Conservation (phyloP, 2,888 invertebrate species). For the Dendrolimus pini region DNA sequence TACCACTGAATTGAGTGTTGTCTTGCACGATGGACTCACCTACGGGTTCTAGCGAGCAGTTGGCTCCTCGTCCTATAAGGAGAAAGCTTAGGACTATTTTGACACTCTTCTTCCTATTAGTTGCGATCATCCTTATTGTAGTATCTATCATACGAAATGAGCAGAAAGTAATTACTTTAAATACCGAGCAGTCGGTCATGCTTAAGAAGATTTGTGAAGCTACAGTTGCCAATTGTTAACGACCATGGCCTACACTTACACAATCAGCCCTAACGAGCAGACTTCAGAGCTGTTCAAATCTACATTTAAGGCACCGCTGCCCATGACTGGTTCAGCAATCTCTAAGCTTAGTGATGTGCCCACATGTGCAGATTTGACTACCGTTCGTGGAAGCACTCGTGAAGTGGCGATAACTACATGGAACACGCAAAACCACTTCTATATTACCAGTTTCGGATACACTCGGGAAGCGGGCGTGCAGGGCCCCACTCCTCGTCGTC, state of each 20-base stretch:
- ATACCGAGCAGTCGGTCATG: neutral
- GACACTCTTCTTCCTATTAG: too few species aligned
- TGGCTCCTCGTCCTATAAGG: too few species aligned
- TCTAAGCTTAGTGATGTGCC: constrained; percentile 1
- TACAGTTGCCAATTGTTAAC: neutral
- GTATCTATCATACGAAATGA: constrained; percentile 1
- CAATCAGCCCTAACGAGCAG: neutral
- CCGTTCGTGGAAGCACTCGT: neutral
- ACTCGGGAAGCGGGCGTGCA: too few species aligned
- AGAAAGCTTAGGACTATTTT: too few species aligned
- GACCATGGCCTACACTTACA: neutral
- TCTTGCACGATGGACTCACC: too few species aligned
- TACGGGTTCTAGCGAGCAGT: too few species aligned
- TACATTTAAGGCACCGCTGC: constrained; percentile 1
- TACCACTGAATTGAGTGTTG: too few species aligned
- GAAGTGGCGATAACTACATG: neutral
- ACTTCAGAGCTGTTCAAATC: neutral
- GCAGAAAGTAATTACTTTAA: neutral
- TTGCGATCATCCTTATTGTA: neutral
- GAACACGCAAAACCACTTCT: neutral
- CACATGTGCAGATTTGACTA: neutral
- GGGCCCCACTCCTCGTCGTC: too few species aligned
- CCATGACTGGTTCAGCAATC: neutral
- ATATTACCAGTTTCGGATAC: too few species aligned
- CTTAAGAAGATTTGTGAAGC: constrained; percentile 1